Evolutionary conservation across 1,140 invertebrate species (phyloP).

Genomic region (Patella vulgata): DNA sequence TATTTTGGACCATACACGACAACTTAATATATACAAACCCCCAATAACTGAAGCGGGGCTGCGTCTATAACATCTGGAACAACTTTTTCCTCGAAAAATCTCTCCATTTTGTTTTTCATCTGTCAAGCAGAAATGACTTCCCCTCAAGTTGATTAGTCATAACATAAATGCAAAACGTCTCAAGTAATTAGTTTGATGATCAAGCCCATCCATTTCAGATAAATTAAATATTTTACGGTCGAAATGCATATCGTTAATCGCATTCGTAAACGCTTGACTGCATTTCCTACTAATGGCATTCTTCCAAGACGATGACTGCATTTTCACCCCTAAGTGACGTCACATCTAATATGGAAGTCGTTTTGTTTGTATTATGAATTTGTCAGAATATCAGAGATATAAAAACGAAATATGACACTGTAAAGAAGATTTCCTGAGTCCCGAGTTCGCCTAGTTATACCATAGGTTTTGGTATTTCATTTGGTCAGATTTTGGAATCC

Average conservation of each 20-base stretch:
- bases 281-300: no score
- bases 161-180: no score
- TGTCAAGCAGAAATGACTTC: background rate
- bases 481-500: no score
- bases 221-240: no score
- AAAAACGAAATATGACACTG: no score
- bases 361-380: constrained; percentile 8
- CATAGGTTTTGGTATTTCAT: no score
- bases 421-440: no score
- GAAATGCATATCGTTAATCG: no score
- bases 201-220: background rate
- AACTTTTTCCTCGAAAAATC: constrained; percentile 14
- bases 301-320: no score
- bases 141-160: background rate
- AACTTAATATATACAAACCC: constrained; percentile 5
- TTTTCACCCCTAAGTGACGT: background rate
- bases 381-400: no score
- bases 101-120: constrained; percentile 14
- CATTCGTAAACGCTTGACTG: no score
- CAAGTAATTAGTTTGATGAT: constrained; percentile 1
- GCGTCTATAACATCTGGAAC: constrained; percentile 27
- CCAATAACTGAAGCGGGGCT: constrained; percentile 11
- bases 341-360: constrained; percentile 8
- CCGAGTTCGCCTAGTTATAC: no score
- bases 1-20: background rate